Evolutionary conservation across 2,888 invertebrate genomes (phyloP).

Genomic region (Kuschelorhynchus macadamiae): DNA sequence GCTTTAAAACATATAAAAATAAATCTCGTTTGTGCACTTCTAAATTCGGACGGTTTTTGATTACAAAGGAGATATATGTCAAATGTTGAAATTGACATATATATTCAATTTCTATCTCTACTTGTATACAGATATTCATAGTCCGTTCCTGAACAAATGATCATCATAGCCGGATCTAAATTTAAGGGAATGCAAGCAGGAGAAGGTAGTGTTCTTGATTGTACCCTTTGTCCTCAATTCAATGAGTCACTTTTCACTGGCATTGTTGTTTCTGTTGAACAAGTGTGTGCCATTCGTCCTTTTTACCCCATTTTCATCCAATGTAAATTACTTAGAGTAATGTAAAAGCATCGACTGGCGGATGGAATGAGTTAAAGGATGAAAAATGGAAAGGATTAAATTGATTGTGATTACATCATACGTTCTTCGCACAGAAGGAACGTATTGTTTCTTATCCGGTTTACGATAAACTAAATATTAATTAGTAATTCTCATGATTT

Average conservation of each 20-base stretch:
- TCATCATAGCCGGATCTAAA: constrained; percentile 20
- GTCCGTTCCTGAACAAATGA: constrained; percentile 20
- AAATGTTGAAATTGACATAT: too few relatives aligned
- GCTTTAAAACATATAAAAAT: too few relatives aligned
- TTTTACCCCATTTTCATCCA: constrained; percentile 32
- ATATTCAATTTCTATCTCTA: too few relatives aligned
- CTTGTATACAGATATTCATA: neutral
- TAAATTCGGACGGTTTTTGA: too few relatives aligned
- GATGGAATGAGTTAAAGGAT: constrained; percentile 16
- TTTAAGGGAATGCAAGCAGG: constrained; percentile 29
- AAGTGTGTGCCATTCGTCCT: constrained; percentile 42
- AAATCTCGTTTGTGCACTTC: too few relatives aligned
- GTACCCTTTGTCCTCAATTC: constrained; percentile 43
- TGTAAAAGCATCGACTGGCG: constrained; percentile 25
- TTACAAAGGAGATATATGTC: too few relatives aligned
- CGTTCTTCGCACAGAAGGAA: neutral
- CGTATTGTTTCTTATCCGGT: neutral
- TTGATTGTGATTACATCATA: neutral
- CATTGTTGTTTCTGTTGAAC: constrained; percentile 47
- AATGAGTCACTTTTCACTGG: constrained; percentile 46
- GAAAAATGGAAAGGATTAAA: constrained; percentile 16
- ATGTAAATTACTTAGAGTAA: constrained; percentile 43
- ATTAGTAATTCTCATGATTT: too few relatives aligned
- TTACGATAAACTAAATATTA: too few relatives aligned
- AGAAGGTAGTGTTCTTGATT: constrained; percentile 42